phyloP scores from a whole-genome alignment of 1,140 invertebrate genomes.

The Brachionus asplanchnoidis region DNA sequence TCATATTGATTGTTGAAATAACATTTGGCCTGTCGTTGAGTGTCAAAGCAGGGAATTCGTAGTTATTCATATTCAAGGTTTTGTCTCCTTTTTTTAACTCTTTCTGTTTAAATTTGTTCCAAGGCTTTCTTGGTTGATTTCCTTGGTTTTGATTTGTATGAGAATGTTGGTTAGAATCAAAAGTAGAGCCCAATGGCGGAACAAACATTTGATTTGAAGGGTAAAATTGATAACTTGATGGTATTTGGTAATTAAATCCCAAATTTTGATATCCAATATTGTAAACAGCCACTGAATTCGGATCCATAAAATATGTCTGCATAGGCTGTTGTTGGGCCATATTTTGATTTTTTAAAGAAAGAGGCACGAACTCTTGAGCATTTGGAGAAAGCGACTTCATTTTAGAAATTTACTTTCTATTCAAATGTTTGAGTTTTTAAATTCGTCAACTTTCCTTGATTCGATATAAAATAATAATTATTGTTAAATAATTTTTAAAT shows the following conservation, averaged over 20 bases:
- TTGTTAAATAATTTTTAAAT: not conserved
- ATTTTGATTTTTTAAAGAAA: not conserved
- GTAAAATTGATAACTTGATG: not conserved
- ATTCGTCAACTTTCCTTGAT: not conserved
- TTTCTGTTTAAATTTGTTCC: not conserved
- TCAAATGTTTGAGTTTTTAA: not conserved
- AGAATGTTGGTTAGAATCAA: not conserved
- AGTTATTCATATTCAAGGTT: not conserved
- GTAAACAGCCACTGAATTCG: not conserved
- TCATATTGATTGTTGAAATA: not conserved
- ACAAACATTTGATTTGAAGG: not conserved
- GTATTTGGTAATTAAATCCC: not conserved
- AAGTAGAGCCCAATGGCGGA: not conserved
- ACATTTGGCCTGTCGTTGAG: not conserved
- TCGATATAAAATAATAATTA: not conserved
- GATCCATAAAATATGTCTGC: not conserved
- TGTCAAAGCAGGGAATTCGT: not conserved
- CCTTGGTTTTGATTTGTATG: not conserved
- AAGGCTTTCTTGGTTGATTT: not conserved
- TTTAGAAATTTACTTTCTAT: not conserved
- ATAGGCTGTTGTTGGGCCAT: not conserved
- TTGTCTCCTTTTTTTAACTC: not conserved
- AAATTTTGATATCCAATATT: not conserved
- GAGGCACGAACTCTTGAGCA: conserved; percentile 23
- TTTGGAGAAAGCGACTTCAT: conserved; percentile 32